A percentile compares a stretch with the other conserved stretches of the same genome.
Conservation (phyloP, 1,140 invertebrate species). For the Zaprionus gabonicus region DNA sequence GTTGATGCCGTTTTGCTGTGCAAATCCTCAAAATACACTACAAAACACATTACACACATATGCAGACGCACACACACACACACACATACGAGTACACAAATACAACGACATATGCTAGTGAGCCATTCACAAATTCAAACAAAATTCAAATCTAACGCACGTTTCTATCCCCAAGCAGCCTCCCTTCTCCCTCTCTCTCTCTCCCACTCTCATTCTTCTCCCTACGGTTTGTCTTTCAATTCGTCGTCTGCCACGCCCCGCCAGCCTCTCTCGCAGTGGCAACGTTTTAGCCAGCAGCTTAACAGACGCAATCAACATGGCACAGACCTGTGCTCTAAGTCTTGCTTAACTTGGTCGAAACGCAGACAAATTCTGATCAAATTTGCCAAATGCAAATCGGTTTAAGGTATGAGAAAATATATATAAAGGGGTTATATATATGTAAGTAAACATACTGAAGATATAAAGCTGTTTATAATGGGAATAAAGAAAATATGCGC, state of each 20-base stretch:
- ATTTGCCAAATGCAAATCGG: neutral
- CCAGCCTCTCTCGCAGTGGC: neutral
- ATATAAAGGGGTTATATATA: neutral
- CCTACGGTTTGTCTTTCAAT: conserved; percentile 17
- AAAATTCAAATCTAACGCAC: conserved; percentile 67
- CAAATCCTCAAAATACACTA: conserved; percentile 81
- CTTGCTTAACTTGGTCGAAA: neutral
- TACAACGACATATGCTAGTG: conserved; percentile 7
- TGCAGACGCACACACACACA: conserved; percentile 16
- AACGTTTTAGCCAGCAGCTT: conserved; percentile 42
- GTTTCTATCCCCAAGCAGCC: conserved; percentile 26
- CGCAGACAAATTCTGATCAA: neutral
- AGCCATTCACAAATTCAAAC: conserved; percentile 68
- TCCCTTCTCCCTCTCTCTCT: neutral
- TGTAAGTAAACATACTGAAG: neutral
- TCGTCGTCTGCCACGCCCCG: neutral
- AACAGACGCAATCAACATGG: conserved; percentile 19
- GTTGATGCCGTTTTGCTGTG: conserved; percentile 66
- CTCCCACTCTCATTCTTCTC: neutral
- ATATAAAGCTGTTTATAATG: neutral
- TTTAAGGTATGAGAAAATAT: neutral
- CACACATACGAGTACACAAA: conserved; percentile 9
- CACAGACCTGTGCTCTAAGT: conserved; percentile 6
- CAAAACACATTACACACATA: conserved; percentile 72
- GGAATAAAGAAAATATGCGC: too few relatives aligned